Evolutionary conservation across 2,888 invertebrate species (phyloP), one percentile per base, ranked within the genome.

Genomic region (Smittia sp.): DNA sequence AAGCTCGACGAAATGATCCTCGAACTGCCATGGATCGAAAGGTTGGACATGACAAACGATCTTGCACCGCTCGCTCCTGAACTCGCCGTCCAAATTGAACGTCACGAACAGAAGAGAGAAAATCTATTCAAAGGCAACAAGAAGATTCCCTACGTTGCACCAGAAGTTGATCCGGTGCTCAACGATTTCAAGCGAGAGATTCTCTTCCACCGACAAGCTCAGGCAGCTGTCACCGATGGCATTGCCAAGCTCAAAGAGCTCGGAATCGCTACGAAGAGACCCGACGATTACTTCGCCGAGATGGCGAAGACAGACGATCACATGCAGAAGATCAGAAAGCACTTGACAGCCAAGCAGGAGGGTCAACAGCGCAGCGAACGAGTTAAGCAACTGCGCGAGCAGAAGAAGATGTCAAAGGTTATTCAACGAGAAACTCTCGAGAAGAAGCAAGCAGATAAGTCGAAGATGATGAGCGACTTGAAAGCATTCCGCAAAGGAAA

Each of bases 241-340:
- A 86, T 98, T 22, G 88, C 89, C 63, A 87, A 87, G 76, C 83
- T 99, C 7, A 91, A 93, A 75, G 86, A 88, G 46, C 80, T 93
- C 3, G 89, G 89, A 20, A 83, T 97, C 65, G 84, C 88, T 0
- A 96, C 95, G 0, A 90, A 88, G 79, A 86, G 92, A 68, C 99
- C 99, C 0, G 93, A 94, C 74, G 98, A 98, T 82, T 99, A 96
- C 81, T 98, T 97, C 83, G 99, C 98, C 0, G 95, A 99, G 85
- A 99, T 99, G 99, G 96, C 95, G 0, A 99, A 99, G 82, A 86
- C 93, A 13, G 99, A 99, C 83, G 89, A 88, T 38, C 99, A 99
- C 79, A 99, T 99, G 99, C 95, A 96, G 79, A 97, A 96, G 83
- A 90, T 96, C 0, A 86, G 95, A 66, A 87, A 91, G 79, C 91